phyloP scores from a whole-genome alignment of 2,113 vertebrate species.

The Hipposideros armiger region DNA sequence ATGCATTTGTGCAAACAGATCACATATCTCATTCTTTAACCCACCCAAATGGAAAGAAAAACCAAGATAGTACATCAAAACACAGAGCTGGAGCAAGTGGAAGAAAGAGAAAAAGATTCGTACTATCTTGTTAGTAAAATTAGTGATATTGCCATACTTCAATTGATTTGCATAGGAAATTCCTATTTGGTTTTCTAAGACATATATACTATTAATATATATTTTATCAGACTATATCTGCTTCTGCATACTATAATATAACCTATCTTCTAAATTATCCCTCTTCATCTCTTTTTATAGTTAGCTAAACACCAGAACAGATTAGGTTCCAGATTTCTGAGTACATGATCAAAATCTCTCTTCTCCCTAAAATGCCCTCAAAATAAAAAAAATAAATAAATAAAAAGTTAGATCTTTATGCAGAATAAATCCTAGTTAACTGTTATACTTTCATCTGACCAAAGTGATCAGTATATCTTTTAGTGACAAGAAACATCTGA shows the following conservation, averaged over 20 bases:
- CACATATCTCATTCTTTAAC: conserved; percentile 18
- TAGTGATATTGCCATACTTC: not conserved
- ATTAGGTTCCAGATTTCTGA: conserved; percentile 18
- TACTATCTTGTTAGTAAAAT: not conserved
- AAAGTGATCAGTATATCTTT: not conserved
- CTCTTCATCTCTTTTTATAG: not conserved
- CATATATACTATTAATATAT: not conserved
- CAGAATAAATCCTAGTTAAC: not conserved
- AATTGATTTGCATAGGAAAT: not conserved
- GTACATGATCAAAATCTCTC: conserved; percentile 1
- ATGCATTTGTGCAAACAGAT: not conserved
- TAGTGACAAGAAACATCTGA: not conserved
- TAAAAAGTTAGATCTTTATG: not conserved
- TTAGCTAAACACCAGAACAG: conserved; percentile 22
- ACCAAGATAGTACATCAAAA: not conserved
- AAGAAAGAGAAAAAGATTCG: not conserved
- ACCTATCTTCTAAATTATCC: not conserved
- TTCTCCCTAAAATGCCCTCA: not conserved
- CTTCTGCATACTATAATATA: not conserved
- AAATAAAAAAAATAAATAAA: not conserved
- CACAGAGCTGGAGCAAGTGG: not conserved
- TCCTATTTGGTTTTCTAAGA: not conserved
- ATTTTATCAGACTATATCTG: not conserved
- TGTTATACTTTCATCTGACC: not conserved
- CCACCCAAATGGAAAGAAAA: not conserved